These are phyloP conservation scores for Ostrea denselamellosa DNA, from an alignment of 1,140 invertebrate genomes.

Conservation along the genomic window DNA sequence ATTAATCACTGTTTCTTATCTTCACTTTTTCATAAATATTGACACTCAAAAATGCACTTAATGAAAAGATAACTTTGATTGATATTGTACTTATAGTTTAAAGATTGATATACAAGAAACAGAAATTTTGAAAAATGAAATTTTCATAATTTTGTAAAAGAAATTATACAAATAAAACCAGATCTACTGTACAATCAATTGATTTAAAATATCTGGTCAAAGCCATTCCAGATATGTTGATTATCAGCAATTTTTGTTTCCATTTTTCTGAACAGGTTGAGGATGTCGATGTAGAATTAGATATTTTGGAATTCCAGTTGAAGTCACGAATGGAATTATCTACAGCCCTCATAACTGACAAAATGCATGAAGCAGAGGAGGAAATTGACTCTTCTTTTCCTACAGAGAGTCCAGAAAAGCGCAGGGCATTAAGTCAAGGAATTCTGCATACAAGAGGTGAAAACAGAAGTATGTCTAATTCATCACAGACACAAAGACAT, in stretches of 20 bases:
- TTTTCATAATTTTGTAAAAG: too few species aligned
- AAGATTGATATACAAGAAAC: too few species aligned
- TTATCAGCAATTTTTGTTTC: not conserved
- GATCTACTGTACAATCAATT: too few species aligned
- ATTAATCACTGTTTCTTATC: too few species aligned
- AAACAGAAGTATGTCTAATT: not conserved
- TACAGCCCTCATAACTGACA: conserved; percentile 60
- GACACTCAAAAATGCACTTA: too few species aligned
- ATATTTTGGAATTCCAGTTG: conserved; percentile 59
- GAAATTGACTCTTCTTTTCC: conserved; percentile 68
- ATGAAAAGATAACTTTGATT: too few species aligned
- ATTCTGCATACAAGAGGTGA: conserved; percentile 1
- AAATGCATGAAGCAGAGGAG: conserved; percentile 65
- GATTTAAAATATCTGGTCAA: too few species aligned
- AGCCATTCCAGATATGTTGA: not conserved
- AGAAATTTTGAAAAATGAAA: too few species aligned
- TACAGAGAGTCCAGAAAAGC: conserved; percentile 69
- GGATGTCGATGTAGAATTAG: conserved; percentile 53
- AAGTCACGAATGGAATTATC: conserved; percentile 38
- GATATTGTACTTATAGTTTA: too few species aligned
- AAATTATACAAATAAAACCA: too few species aligned
- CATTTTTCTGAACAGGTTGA: not conserved
- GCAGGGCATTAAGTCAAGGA: conserved; percentile 49
- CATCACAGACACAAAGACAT: conserved; percentile 42
- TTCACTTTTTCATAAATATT: too few species aligned